Evolutionary conservation across 2,888 invertebrate species (phyloP).

Genomic region (Morpho achilles): DNA sequence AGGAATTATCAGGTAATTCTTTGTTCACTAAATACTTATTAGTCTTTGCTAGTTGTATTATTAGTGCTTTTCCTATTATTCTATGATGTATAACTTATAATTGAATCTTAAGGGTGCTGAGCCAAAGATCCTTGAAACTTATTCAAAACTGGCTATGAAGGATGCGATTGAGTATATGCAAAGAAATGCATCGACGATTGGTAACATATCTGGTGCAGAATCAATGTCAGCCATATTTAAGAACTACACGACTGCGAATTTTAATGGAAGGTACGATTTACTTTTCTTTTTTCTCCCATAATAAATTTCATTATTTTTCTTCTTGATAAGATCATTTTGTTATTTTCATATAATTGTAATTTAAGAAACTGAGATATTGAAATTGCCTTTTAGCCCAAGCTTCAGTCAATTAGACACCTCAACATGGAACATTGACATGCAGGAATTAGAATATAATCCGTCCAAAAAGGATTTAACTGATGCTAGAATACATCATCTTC

Average conservation of each 20-base stretch:
- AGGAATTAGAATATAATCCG: constrained; percentile 95
- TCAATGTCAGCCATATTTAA: constrained; percentile 95
- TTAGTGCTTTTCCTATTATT: too few relatives aligned
- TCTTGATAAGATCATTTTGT: neutral
- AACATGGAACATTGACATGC: constrained; percentile 95
- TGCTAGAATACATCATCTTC: constrained; percentile 94
- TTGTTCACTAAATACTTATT: neutral
- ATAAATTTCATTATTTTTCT: neutral
- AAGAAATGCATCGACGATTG: constrained; percentile 91
- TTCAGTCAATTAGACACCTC: constrained; percentile 91
- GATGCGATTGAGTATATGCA: constrained; percentile 96
- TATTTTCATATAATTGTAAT: neutral
- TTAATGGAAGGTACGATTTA: constrained; percentile 86
- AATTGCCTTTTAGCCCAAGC: constrained; percentile 82
- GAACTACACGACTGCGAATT: constrained; percentile 90
- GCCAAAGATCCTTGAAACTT: constrained; percentile 96
- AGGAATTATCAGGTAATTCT: constrained; percentile 85
- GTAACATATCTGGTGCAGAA: constrained; percentile 92
- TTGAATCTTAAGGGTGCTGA: constrained; percentile 83
- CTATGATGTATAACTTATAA: neutral
- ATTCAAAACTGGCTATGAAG: constrained; percentile 94
- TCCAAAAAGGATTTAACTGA: constrained; percentile 95
- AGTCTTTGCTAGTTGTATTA: neutral
- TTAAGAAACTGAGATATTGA: neutral
- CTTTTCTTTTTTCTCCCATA: neutral